Conservation (phyloP, 1,140 invertebrate species). For the Drosophila pseudoobscura region DNA sequence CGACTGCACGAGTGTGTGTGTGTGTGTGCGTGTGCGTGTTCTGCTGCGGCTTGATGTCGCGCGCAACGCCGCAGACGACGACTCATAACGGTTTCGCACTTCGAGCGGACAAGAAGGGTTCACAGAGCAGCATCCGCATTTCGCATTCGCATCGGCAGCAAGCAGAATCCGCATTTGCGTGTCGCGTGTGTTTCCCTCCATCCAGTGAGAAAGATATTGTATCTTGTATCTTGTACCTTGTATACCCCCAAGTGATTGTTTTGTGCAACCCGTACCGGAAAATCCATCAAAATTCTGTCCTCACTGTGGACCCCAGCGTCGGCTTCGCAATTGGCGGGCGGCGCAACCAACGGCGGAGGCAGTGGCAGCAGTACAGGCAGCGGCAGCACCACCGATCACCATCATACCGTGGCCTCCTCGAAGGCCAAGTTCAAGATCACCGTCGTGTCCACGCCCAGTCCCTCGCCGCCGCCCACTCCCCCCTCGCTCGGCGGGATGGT, state of each 20-base stretch:
- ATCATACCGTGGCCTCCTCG: conserved; percentile 15
- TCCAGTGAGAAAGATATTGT: not conserved
- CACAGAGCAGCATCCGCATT: conserved; percentile 13
- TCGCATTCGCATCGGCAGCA: conserved; percentile 3
- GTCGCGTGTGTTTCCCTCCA: conserved; percentile 4
- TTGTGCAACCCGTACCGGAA: not conserved
- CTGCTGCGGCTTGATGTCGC: conserved; percentile 51
- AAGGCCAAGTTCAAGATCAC: conserved; percentile 80
- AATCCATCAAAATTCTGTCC: conserved; percentile 79
- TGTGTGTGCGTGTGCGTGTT: conserved; percentile 16
- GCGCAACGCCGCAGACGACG: conserved; percentile 23
- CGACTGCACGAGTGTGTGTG: conserved; percentile 20
- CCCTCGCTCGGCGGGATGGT: conserved; percentile 67
- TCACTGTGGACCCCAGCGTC: conserved; percentile 81
- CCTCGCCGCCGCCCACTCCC: conserved; percentile 74
- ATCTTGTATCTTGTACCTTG: not conserved
- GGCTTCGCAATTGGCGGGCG: conserved; percentile 64
- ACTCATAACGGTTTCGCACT: conserved; percentile 78
- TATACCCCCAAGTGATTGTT: not conserved
- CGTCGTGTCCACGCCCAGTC: conserved; percentile 77
- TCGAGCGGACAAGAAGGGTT: conserved; percentile 78
- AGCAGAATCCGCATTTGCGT: conserved; percentile 21
- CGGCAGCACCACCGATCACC: conserved; percentile 22
- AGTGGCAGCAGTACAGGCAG: conserved; percentile 28
- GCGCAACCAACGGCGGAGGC: conserved; percentile 44